Percentiles rank a stretch among this genome's conserved stretches.
Conservation (phyloP, 2,888 invertebrate species). For the Acanthopleura granulata region DNA sequence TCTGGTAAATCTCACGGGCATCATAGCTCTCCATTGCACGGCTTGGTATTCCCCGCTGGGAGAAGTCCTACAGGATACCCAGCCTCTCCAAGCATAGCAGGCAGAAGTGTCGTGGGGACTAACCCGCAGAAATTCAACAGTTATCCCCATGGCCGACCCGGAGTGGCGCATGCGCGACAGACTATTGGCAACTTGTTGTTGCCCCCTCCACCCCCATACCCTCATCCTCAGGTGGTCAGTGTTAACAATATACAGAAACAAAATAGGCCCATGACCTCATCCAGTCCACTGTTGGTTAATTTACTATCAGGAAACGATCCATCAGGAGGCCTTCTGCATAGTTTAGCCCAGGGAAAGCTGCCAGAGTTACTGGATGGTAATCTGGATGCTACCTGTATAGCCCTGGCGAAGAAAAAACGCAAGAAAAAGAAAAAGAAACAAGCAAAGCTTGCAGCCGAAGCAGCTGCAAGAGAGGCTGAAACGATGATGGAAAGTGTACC, state of each 20-base stretch:
- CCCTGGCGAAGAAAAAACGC: slow-evolving; percentile 49
- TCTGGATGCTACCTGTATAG: slow-evolving; percentile 36
- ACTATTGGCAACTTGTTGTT: slow-evolving; percentile 30
- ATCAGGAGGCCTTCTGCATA: slow-evolving; percentile 40
- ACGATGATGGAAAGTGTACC: slow-evolving; percentile 38
- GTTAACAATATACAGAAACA: slow-evolving; percentile 54
- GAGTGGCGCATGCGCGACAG: slow-evolving; percentile 20
- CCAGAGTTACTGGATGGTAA: slow-evolving; percentile 35
- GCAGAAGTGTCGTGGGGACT: slow-evolving; percentile 30
- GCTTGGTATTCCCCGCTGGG: slow-evolving; percentile 30
- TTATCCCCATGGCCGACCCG: slow-evolving; percentile 24
- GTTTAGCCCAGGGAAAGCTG: slow-evolving; percentile 45
- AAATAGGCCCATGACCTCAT: slow-evolving; percentile 70
- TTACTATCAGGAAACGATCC: slow-evolving; percentile 87
- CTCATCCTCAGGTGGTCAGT: slow-evolving; percentile 41
- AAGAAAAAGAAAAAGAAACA: slow-evolving; percentile 46
- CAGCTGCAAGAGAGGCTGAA: slow-evolving; percentile 25
- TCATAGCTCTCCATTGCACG: slow-evolving; percentile 13
- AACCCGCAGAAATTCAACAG: slow-evolving; percentile 21
- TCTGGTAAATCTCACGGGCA: slow-evolving; percentile 38
- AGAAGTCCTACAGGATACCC: slow-evolving; percentile 42
- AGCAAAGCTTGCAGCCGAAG: background rate
- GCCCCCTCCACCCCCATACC: slow-evolving; percentile 60
- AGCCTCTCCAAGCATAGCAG: slow-evolving; percentile 24
- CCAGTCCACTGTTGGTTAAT: slow-evolving; percentile 90